Evolutionary conservation across 2,888 invertebrate species (phyloP).

Genomic region (Nemoura dubitans): DNA sequence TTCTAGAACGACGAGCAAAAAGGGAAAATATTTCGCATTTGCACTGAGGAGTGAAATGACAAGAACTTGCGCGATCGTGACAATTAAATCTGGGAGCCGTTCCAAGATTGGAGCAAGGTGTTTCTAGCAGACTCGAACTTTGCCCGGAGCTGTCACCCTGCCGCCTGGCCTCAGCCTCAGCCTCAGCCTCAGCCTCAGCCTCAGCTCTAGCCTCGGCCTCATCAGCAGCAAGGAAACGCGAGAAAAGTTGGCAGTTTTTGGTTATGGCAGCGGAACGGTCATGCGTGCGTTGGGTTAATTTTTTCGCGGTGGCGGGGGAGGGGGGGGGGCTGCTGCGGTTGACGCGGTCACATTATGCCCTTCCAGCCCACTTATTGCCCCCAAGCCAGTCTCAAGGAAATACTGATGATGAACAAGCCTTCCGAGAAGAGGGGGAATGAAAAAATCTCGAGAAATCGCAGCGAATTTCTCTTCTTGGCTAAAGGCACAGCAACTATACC

Average conservation of each 20-base stretch:
- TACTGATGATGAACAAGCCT: constrained; percentile 43
- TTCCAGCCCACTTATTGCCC: constrained; percentile 48
- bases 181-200: no score
- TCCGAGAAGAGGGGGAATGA: neutral
- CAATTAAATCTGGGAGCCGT: constrained; percentile 33
- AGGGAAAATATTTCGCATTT: constrained; percentile 19
- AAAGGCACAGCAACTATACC: neutral
- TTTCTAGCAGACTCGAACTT: constrained; percentile 30
- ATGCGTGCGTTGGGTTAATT: constrained; percentile 49
- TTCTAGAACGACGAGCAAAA: neutral
- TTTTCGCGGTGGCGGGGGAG: constrained; percentile 45
- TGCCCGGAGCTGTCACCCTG: constrained; percentile 18
- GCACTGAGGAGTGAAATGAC: neutral
- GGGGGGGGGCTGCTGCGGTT: constrained; percentile 43
- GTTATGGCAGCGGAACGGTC: constrained; percentile 44
- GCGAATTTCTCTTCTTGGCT: constrained; percentile 36
- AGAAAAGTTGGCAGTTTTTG: constrained; percentile 36
- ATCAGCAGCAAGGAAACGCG: constrained; percentile 14
- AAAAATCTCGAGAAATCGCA: constrained; percentile 43
- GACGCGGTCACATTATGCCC: constrained; percentile 47
- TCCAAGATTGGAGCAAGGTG: constrained; percentile 35
- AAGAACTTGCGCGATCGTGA: neutral
- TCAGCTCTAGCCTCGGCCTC: no score
- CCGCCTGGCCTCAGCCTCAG: neutral
- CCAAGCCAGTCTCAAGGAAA: constrained; percentile 34